Conservation (phyloP, 2,113 vertebrate species). For the Meriones unguiculatus region DNA sequence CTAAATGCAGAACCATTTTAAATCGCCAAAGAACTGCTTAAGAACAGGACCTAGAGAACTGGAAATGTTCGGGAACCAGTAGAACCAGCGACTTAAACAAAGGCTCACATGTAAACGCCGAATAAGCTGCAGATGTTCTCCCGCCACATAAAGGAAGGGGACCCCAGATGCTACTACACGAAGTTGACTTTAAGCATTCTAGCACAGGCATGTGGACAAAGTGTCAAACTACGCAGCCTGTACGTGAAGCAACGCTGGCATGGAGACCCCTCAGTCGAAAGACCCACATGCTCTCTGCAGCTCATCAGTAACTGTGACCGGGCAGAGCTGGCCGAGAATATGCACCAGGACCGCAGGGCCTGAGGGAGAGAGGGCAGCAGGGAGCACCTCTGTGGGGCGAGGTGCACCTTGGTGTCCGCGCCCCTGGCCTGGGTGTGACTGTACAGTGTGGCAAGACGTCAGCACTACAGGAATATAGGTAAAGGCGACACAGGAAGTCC, state of each 20-base stretch:
- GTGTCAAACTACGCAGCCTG: neutral
- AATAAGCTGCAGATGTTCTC: neutral
- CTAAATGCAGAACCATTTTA: neutral
- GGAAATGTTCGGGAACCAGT: neutral
- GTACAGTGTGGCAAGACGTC: neutral
- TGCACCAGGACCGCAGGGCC: neutral
- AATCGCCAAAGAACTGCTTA: neutral
- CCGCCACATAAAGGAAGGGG: neutral
- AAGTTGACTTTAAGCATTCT: neutral
- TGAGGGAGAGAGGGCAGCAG: neutral
- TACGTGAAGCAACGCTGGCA: neutral
- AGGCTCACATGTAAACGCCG: neutral
- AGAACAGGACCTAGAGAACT: conserved; percentile 22
- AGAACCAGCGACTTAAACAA: neutral
- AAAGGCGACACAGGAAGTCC: neutral
- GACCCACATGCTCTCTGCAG: neutral
- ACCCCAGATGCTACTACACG: neutral
- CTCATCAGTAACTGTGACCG: neutral
- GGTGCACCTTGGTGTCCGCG: neutral
- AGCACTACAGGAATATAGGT: neutral
- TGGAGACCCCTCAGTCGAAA: neutral
- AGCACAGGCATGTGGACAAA: neutral
- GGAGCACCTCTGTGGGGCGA: neutral
- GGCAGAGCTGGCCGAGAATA: neutral
- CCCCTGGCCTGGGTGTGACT: neutral